These are phyloP conservation scores for Cinclus cinclus DNA, from an alignment of 2,113 vertebrate genomes.

Conservation along the genomic window DNA sequence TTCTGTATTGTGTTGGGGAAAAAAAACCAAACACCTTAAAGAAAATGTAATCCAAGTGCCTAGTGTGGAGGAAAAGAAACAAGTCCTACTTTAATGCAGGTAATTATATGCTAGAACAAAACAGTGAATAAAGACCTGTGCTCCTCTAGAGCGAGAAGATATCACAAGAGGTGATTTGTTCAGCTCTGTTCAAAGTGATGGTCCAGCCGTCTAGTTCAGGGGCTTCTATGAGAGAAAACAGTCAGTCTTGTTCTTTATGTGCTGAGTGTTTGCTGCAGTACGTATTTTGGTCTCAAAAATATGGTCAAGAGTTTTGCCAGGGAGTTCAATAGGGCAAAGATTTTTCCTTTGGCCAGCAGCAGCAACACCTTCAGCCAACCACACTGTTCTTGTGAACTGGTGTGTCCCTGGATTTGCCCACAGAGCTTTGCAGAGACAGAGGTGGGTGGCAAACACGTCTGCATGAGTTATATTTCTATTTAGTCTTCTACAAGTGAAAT, in stretches of 20 bases:
- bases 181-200: neutral
- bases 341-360: neutral
- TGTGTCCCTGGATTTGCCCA: neutral
- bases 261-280: neutral
- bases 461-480: neutral
- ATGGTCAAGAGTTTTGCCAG: neutral
- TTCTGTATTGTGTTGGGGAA: neutral
- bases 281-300: neutral
- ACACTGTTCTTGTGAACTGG: neutral
- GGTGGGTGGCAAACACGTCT: neutral
- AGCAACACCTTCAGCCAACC: neutral
- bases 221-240: neutral
- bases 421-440: neutral
- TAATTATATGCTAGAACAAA: neutral
- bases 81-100: neutral
- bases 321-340: neutral
- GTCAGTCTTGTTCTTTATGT: neutral
- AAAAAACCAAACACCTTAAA: neutral
- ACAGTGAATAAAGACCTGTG: neutral
- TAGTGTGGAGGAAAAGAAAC: neutral
- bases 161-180: neutral
- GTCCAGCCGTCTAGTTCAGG: neutral
- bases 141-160: neutral
- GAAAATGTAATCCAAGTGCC: neutral
- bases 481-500: neutral